Base-by-base conservation (phyloP, 2,888 invertebrate species). In the Shargacucullia verbasci region DNA sequence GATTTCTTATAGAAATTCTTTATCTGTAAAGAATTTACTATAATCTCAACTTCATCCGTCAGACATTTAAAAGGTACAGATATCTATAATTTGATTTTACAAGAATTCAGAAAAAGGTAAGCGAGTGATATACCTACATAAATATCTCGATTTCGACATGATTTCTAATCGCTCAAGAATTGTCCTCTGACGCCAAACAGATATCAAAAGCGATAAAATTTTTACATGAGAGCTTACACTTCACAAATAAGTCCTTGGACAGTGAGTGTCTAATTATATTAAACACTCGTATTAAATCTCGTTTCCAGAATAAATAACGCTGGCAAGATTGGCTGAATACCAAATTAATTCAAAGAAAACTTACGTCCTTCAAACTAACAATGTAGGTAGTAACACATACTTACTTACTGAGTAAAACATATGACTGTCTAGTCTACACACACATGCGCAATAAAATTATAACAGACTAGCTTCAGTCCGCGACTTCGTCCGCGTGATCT, bases 181-280 rank as follows among this genome's bases (percentile, higher is more conserved):
- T 27, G 7, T 27, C 7, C 3, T 15, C 43, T 38, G 33, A 2
- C 4, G 14, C 29, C n/a, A 0, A 38, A 41, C 13, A 25, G 15
- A 38, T 33, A 35, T 39, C 20, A 31, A 43, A 41, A 62, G 11
- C 41, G 46, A 20, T 20, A 33, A 38, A 53, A 34, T 38, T 39
- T 43, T 59, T 45, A 40, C 7, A 34, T 15, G 41, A 40, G 4
- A n/a, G n/a, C n/a, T n/a, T n/a, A n/a, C 0, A 14, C 14, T 41
- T 37, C 12, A 35, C 33, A 12, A 33, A 34, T 15, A 0, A 2
- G 45, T 41, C 59, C 54, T 69, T 63, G 63, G 2, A 29, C 29
- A 49, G 46, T 45, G 34, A 60, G 38, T 69, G 31, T 55, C 34
- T 69, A 25, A 69, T 54, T 58, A 62, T 57, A 39, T 34, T 27